Evolutionary conservation across 1,140 invertebrate genomes (phyloP), one percentile per base, ranked within the genome.

Genomic region (Drosophila mayri): DNA sequence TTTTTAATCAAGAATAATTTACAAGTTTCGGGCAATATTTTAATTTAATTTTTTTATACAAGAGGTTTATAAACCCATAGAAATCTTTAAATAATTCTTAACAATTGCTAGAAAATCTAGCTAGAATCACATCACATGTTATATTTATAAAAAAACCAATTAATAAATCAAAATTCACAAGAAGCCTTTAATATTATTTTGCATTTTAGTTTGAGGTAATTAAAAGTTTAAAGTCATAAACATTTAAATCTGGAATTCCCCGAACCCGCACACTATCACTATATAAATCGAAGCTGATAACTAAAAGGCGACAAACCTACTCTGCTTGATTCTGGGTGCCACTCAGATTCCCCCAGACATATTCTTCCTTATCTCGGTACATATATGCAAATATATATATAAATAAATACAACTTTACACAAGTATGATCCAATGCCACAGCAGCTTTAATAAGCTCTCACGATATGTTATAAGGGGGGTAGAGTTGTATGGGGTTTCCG

Each of bases 371-470:
- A 73, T 65, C 64, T 38, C 52, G 16, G 20, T 22, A 12, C 20
- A 11, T 14, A 22, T 3, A 55, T n/a, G n/a, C n/a, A 25, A 38
- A 54, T 38, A n/a, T 22, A 37, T 3, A 16, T 3, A 50, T 52
- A 20, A 22, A 37, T 16, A 16, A 22, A 22, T 10, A 12, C 4
- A 50, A 20, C 47, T 60, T 37, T 18, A 22, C 37, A 37, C 30
- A 55, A 40, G 40, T 47, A 32, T 35, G 25, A 38, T 47, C 47
- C 65, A 67, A 81, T 74, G 54, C 44, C 44, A 65, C 41, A 74
- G 62, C 46, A 44, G 50, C 46, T 61, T 68, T 65, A 85, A 72
- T 72, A 72, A 68, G 62, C 76, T 63, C 25, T 38, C 20, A 18
- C 22, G 10, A 44, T 49, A 22, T 35, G 38, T 18, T 46, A 9